Conservation (phyloP, 2,113 vertebrate genomes). For the Tachysurus vachellii region DNA sequence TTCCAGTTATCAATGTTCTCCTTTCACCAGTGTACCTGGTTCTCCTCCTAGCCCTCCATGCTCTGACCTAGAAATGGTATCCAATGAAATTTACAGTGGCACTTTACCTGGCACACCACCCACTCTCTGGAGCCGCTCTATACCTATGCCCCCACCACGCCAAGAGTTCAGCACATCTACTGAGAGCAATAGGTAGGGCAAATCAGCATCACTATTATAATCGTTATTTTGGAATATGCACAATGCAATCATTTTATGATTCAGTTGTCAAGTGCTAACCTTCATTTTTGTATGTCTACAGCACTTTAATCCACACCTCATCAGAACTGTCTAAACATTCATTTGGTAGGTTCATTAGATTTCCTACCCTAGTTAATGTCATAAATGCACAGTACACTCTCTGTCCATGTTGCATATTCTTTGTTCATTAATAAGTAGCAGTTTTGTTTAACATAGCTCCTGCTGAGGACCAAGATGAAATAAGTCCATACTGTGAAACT, state of each 20-base stretch:
- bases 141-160: conserved; percentile 55
- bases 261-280: not conserved
- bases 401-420: not conserved
- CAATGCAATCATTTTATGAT: not conserved
- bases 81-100: conserved; percentile 88
- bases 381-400: not conserved
- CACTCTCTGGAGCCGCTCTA: conserved; percentile 52
- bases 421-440: not conserved
- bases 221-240: not conserved
- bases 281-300: conserved; percentile 54
- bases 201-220: not conserved
- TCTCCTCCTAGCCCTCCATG: conserved; percentile 55
- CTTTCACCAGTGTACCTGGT: conserved; percentile 48
- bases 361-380: not conserved
- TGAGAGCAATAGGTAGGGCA: conserved; percentile 68
- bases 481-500: conserved; percentile 83
- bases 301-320: conserved; percentile 69
- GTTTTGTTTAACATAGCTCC: conserved; percentile 52
- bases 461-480: conserved; percentile 63
- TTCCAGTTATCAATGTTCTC: conserved; percentile 56
- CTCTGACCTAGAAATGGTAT: conserved; percentile 81
- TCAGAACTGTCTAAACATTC: conserved; percentile 60
- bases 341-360: conserved; percentile 63
- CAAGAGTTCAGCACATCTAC: conserved; percentile 55
- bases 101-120: conserved; percentile 57